phyloP scores from a whole-genome alignment of 2,797 vertebrate species.

The Peromyscus attwateri region DNA sequence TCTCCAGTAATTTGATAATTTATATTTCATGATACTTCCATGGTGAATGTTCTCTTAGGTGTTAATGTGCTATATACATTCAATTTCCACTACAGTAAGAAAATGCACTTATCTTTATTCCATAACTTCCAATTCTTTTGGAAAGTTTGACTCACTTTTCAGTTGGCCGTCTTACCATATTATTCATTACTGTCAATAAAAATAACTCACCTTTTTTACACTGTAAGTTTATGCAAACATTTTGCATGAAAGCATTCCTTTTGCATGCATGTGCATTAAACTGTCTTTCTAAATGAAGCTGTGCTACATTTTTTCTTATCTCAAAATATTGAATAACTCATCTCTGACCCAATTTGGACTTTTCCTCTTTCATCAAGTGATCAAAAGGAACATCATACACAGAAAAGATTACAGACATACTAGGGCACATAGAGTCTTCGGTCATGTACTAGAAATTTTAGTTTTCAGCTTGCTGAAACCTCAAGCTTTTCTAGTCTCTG shows the following conservation, averaged over 20 bases:
- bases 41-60: not conserved
- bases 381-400: not conserved
- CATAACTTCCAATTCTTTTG: not conserved
- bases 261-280: not conserved
- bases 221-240: not conserved
- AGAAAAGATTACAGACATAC: not conserved
- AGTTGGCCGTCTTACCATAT: not conserved
- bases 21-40: not conserved
- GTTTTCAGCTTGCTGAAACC: not conserved
- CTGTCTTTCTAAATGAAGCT: not conserved
- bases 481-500: not conserved
- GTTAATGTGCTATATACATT: not conserved
- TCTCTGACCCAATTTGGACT: not conserved
- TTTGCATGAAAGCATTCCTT: not conserved
- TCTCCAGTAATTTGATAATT: not conserved
- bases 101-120: not conserved
- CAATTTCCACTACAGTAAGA: not conserved
- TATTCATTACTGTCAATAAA: not conserved
- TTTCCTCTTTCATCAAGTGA: not conserved
- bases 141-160: not conserved
- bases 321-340: not conserved
- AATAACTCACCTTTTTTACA: not conserved
- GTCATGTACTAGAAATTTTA: not conserved
- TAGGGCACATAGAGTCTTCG: not conserved
- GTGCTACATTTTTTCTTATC: not conserved